A percentile compares a stretch with the other conserved stretches of the same genome.
Conservation (phyloP, 2,113 vertebrate species). For the Laticauda colubrina region DNA sequence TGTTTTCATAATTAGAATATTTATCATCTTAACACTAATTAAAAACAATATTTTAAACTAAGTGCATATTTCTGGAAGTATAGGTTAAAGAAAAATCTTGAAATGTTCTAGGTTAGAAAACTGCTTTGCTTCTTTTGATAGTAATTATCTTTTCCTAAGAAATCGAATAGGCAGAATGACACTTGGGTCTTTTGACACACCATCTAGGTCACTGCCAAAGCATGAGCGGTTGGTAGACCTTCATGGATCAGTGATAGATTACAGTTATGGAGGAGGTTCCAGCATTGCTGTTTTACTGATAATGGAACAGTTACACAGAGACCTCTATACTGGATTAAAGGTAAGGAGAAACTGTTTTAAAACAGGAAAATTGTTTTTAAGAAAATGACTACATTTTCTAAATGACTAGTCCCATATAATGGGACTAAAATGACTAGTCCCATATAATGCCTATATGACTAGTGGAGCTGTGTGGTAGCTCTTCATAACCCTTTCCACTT, state of each 20-base stretch:
- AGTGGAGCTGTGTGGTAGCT: background rate
- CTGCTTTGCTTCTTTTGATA: background rate
- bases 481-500: background rate
- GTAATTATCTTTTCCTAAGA: background rate
- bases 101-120: accelerated
- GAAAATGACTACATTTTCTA: background rate
- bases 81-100: background rate
- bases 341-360: conserved; percentile 59
- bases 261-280: conserved; percentile 87
- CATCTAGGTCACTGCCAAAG: conserved; percentile 84
- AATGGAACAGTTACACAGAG: conserved; percentile 93
- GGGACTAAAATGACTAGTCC: no score
- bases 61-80: background rate
- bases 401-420: no score
- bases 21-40: background rate
- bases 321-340: conserved; percentile 95
- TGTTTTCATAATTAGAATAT: background rate
- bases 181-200: background rate
- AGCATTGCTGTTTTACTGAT: conserved; percentile 94
- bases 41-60: background rate
- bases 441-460: background rate
- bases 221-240: conserved; percentile 92
- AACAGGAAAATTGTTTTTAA: background rate
- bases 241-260: conserved; percentile 95
- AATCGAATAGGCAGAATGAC: background rate